phyloP scores from a whole-genome alignment of 2,888 invertebrate species.

The Plebejus argus region DNA sequence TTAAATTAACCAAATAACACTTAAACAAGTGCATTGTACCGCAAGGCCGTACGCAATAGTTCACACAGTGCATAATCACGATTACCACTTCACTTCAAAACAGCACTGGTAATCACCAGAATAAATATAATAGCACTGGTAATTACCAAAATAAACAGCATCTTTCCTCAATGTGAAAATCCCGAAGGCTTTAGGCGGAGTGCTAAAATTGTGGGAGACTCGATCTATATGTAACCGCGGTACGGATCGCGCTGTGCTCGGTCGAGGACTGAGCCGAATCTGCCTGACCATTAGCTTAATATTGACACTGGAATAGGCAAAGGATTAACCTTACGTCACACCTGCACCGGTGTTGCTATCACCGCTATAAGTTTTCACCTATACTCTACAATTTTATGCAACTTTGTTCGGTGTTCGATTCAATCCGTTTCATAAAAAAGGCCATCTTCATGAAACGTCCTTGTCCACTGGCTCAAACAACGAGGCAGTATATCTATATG shows the following conservation, averaged over 20 bases:
- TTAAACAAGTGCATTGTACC: slow-evolving; percentile 41
- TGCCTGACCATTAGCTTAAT: slow-evolving; percentile 57
- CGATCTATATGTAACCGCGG: slow-evolving; percentile 72
- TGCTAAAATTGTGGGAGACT: slow-evolving; percentile 76
- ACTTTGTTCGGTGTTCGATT: too few relatives aligned
- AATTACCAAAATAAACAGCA: slow-evolving; percentile 65
- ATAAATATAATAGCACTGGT: slow-evolving; percentile 41
- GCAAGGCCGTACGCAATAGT: slow-evolving; percentile 49
- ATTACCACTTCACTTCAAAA: slow-evolving; percentile 3
- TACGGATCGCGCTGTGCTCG: slow-evolving; percentile 55
- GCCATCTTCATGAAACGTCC: too few relatives aligned
- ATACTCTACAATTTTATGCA: too few relatives aligned
- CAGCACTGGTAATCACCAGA: slow-evolving; percentile 53
- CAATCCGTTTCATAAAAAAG: too few relatives aligned
- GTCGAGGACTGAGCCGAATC: slow-evolving; percentile 69
- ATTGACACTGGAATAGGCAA: slow-evolving; percentile 67
- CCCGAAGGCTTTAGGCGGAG: slow-evolving; percentile 72
- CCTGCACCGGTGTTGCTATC: slow-evolving; percentile 15
- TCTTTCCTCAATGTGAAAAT: slow-evolving; percentile 64
- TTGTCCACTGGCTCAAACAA: neutral
- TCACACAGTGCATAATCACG: slow-evolving; percentile 41
- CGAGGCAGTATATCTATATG: neutral
- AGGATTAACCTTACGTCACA: slow-evolving; percentile 43
- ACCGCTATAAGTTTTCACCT: neutral
- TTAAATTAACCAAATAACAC: neutral